Evolutionary conservation across 2,113 vertebrate species (phyloP).

Genomic region (Upupa epops): DNA sequence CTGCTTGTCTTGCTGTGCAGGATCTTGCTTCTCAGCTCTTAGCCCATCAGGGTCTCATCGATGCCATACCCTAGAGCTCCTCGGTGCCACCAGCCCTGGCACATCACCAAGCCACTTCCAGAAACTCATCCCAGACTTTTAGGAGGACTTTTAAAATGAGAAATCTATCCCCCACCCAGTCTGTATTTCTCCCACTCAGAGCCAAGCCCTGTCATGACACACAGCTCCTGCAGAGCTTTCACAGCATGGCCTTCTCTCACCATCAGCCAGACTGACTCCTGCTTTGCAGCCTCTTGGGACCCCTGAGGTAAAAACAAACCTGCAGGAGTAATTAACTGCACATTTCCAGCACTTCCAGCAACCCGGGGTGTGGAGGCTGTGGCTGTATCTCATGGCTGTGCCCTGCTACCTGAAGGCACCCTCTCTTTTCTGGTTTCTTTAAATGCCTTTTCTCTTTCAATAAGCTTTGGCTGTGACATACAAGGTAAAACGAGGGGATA

Average conservation of each 20-base stretch:
- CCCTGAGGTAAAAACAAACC: neutral
- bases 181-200: neutral
- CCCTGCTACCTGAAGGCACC: neutral
- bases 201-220: accelerated
- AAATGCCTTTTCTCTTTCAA: neutral
- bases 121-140: neutral
- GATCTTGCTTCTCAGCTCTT: neutral
- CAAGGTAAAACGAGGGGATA: neutral
- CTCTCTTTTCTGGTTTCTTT: accelerated
- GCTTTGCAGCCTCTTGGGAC: neutral
- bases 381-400: accelerated
- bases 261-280: neutral
- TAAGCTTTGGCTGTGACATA: too few species aligned
- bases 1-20: accelerated
- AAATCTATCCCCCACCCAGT: neutral
- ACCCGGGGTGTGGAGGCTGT: neutral
- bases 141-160: neutral
- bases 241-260: neutral
- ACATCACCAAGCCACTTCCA: neutral
- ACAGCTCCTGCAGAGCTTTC: accelerated
- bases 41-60: accelerated
- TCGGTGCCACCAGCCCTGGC: accelerated
- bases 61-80: accelerated
- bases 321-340: neutral
- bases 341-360: neutral